Evolutionary conservation across 1,140 invertebrate species (phyloP).

Genomic region (Procambarus clarkii): DNA sequence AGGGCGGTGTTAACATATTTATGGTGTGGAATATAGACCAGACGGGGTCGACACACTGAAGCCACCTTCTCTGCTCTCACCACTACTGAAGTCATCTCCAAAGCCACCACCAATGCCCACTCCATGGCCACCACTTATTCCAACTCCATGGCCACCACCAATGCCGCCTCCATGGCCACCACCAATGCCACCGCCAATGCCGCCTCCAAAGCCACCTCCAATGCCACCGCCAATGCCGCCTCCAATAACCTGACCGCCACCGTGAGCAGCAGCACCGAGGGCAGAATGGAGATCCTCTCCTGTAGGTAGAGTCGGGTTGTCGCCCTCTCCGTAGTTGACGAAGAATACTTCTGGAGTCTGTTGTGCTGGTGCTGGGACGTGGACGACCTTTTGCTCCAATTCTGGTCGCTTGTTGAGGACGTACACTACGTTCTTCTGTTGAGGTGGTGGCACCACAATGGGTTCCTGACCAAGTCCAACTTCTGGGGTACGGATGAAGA

Average conservation of each 20-base stretch:
- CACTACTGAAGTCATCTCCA: too few relatives aligned
- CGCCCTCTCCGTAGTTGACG: constrained; percentile 63
- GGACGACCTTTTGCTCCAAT: constrained; percentile 55
- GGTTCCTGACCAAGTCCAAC: constrained; percentile 30
- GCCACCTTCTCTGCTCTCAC: background rate
- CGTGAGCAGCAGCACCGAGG: constrained; percentile 46
- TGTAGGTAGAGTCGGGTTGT: constrained; percentile 66
- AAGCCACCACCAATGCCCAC: too few relatives aligned
- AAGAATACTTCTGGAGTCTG: constrained; percentile 63
- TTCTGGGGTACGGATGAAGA: constrained; percentile 68
- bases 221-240: background rate
- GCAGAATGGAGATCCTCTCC: constrained; percentile 59
- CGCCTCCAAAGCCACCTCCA: background rate
- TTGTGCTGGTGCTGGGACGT: constrained; percentile 49
- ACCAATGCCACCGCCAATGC: background rate
- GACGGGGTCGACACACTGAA: constrained; percentile 7
- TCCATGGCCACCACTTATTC: background rate
- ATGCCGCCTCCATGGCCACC: background rate
- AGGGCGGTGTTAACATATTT: too few relatives aligned
- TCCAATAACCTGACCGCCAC: constrained; percentile 40
- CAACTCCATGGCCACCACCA: background rate
- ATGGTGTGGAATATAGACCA: constrained; percentile 3
- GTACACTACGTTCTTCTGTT: constrained; percentile 68
- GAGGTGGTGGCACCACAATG: constrained; percentile 69
- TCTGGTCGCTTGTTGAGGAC: constrained; percentile 68